These are phyloP conservation scores for Peromyscus eremicus DNA, from an alignment of 2,797 vertebrate genomes.

Conservation along the genomic window DNA sequence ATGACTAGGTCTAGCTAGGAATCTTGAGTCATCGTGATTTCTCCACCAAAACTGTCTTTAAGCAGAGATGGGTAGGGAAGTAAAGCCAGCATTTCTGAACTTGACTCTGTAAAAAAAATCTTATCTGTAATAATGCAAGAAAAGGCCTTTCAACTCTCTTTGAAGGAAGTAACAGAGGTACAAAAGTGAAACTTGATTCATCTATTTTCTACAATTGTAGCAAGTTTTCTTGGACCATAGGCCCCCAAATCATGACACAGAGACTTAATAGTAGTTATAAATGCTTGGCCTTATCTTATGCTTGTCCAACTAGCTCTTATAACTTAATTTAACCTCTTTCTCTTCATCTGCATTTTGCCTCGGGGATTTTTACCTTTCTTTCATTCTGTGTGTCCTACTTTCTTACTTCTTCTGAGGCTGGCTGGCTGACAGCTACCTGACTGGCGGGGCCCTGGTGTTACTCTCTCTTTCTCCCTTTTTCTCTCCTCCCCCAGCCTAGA, in stretches of 20 bases:
- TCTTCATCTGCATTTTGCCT: not conserved
- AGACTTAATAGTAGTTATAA: not conserved
- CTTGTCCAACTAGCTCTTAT: not conserved
- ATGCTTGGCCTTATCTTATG: not conserved
- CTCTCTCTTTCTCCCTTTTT: not conserved
- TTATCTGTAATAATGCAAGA: constrained; percentile 77
- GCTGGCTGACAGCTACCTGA: not conserved
- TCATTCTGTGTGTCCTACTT: not conserved
- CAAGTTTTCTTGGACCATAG: not conserved
- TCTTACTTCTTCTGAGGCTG: not conserved
- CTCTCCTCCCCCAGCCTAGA: not conserved
- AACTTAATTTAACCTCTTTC: not conserved
- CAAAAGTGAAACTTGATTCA: constrained; percentile 56
- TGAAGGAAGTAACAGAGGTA: constrained; percentile 49
- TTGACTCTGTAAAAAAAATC: constrained; percentile 77
- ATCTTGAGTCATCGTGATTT: constrained; percentile 23
- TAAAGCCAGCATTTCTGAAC: constrained; percentile 77
- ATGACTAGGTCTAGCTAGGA: not conserved
- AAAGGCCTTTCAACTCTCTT: constrained; percentile 76
- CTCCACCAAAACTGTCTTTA: constrained; percentile 47
- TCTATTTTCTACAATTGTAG: constrained; percentile 6
- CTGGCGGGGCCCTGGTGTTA: not conserved
- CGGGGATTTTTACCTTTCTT: not conserved
- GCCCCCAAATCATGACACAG: not conserved
- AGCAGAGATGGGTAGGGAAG: constrained; percentile 27